A percentile compares a stretch with the other conserved stretches of the same genome.
phyloP scores from a whole-genome alignment of 2,888 invertebrate genomes.

The Synergus itoensis region DNA sequence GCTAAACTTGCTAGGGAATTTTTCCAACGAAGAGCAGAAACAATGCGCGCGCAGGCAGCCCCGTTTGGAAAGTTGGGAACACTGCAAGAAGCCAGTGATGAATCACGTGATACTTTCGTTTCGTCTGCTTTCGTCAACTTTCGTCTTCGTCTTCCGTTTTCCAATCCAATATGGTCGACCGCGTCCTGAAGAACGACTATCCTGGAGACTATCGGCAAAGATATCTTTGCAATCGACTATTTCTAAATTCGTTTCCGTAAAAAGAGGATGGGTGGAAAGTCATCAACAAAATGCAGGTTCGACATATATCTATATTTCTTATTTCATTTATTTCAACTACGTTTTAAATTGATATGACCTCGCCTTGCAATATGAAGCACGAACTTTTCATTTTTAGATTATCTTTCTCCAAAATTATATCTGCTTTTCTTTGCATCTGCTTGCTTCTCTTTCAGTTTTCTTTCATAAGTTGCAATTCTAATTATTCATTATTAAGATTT shows the following conservation, averaged over 20 bases:
- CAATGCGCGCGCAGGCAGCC: too few relatives aligned
- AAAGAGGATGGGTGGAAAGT: constrained; percentile 95
- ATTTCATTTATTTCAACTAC: background rate
- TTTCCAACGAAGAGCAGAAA: too few relatives aligned
- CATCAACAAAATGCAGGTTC: constrained; percentile 98
- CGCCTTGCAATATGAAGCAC: background rate
- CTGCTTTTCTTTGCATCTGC: constrained; percentile 30
- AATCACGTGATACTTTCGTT: too few relatives aligned
- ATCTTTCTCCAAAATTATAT: constrained; percentile 41
- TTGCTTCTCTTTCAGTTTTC: constrained; percentile 4
- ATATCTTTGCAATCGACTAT: constrained; percentile 81
- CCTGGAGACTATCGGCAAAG: constrained; percentile 73
- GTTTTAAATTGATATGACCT: background rate
- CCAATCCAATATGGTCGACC: too few relatives aligned
- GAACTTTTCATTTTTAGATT: constrained; percentile 29
- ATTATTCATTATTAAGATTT: too few relatives aligned
- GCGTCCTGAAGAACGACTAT: constrained; percentile 84
- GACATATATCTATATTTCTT: constrained; percentile 47
- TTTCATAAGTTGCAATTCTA: background rate
- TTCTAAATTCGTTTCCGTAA: constrained; percentile 88
- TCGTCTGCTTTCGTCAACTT: too few relatives aligned
- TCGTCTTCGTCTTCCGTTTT: too few relatives aligned
- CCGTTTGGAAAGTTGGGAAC: too few relatives aligned
- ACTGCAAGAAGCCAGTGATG: too few relatives aligned
- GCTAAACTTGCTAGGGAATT: too few relatives aligned